Evolutionary conservation across 2,888 invertebrate species (phyloP), one percentile per base, ranked within the genome.

Genomic region (Noctua janthina): DNA sequence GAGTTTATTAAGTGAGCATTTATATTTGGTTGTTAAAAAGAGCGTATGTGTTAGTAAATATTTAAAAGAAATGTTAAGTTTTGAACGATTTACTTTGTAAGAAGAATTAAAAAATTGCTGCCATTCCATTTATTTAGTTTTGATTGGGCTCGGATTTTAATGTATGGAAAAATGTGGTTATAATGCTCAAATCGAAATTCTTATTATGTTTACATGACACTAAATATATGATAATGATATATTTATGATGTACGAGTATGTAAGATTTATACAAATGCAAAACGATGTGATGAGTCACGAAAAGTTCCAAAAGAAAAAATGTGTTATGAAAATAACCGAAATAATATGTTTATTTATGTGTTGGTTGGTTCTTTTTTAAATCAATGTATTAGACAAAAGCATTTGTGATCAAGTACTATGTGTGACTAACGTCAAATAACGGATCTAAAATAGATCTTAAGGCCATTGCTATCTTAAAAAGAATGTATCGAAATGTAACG

Each of bases 401-500:
- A 71, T 86, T 86, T 81, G 67, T 83, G 76, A 82, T 77, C 64
- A 46, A 62, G 59, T 75, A 72, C 62, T 77, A 64, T 29, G 66
- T 10, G 66, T 64, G 70, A 23, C 11, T 69, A 23, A 51, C 20
- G 75, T 76, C 67, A 59, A 64, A 35, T 15, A 77, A 68, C 66
- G 74, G 73, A 84, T 81, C 83, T 79, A 75, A 69, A 43, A 79
- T 79, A 64, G 68, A 11, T 74, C 10, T 17, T 76, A 62, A 29
- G 73, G 68, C 46, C 43, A 56, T 80, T 66, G 75, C 76, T 82
- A 66, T 49, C 69, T 54, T 23, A 54, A 74, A 82, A 81, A 74
- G 74, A 82, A 84, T 82, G 67, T 84, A 81, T 81, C 73, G 64
- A 89, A 79, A 72, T 64, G 77, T 87, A 83, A 85, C 49, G 78